Conservation (phyloP, 2,888 invertebrate genomes). For the Sinohyriopsis cumingii region DNA sequence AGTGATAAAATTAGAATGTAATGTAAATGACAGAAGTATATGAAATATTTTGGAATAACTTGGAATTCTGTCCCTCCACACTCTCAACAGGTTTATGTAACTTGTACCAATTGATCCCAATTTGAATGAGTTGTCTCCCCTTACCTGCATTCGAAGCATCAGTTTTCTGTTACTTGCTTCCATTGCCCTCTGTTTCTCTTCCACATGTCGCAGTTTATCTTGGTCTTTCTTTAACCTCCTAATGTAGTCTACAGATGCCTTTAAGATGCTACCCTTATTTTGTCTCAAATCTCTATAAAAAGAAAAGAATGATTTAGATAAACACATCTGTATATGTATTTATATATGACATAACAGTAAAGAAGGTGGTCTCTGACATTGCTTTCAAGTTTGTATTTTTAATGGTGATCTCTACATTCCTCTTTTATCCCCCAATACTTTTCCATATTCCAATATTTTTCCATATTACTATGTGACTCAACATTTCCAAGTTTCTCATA, state of each 20-base stretch:
- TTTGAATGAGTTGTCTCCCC: not conserved
- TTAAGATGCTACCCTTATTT: conserved; percentile 91
- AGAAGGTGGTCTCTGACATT: no score
- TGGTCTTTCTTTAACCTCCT: conserved; percentile 83
- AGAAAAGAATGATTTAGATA: not conserved
- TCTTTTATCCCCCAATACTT: no score
- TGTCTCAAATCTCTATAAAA: conserved; percentile 72
- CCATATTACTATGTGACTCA: no score
- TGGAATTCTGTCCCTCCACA: not conserved
- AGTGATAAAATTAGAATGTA: no score
- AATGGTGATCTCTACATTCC: no score
- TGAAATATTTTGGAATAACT: not conserved
- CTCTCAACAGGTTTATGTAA: not conserved
- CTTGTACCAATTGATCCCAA: not conserved
- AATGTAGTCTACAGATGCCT: conserved; percentile 97
- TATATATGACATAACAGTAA: no score
- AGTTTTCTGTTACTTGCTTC: conserved; percentile 89
- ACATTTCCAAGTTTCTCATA: no score
- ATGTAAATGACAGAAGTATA: no score
- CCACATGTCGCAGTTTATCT: conserved; percentile 83
- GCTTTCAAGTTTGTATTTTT: no score
- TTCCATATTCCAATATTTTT: no score
- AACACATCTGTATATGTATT: no score
- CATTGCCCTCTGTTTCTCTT: conserved; percentile 84
- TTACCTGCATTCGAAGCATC: conserved; percentile 86